Evolutionary conservation across 2,113 vertebrate species (phyloP).

Genomic region (Muntiacus reevesi): DNA sequence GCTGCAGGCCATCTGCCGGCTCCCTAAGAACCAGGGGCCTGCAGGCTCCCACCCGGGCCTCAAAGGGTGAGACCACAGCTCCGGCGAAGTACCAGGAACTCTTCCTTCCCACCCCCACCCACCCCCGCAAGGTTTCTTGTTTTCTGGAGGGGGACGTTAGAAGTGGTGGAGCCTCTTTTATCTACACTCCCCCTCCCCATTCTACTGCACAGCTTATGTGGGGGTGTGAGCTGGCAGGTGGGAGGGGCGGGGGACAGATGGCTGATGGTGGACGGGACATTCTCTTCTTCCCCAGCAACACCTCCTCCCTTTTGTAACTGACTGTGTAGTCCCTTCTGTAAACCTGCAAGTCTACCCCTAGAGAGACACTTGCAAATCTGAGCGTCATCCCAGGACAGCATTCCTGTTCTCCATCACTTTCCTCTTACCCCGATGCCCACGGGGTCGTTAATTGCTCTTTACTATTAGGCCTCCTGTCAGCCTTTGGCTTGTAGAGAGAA

Average conservation of each 20-base stretch:
- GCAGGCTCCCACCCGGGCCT: not conserved
- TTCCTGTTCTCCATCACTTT: constrained; percentile 54
- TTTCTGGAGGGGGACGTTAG: not conserved
- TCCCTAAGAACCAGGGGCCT: constrained; percentile 39
- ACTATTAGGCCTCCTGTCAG: constrained; percentile 36
- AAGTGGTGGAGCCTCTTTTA: not conserved
- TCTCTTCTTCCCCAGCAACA: constrained; percentile 1
- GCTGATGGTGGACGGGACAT: constrained; percentile 22
- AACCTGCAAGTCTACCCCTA: constrained; percentile 24
- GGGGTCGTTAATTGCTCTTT: constrained; percentile 54
- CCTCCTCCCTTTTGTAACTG: constrained; percentile 34
- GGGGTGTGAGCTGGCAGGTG: not conserved
- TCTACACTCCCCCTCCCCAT: not conserved
- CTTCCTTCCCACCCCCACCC: not conserved
- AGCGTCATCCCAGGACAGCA: constrained; percentile 30
- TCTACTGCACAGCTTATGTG: not conserved
- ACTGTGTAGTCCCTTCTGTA: constrained; percentile 1
- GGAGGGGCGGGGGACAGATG: constrained; percentile 62
- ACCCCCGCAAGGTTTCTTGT: not conserved
- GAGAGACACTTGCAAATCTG: constrained; percentile 29
- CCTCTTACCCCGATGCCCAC: not conserved
- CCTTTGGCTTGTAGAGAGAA: constrained; percentile 41
- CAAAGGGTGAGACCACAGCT: not conserved
- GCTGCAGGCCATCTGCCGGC: constrained; percentile 73
- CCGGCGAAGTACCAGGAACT: not conserved